Percentiles rank a stretch among this genome's conserved stretches.
These are phyloP conservation scores for Eupithecia inturbata DNA, from an alignment of 2,888 invertebrate species.

Conservation along the genomic window DNA sequence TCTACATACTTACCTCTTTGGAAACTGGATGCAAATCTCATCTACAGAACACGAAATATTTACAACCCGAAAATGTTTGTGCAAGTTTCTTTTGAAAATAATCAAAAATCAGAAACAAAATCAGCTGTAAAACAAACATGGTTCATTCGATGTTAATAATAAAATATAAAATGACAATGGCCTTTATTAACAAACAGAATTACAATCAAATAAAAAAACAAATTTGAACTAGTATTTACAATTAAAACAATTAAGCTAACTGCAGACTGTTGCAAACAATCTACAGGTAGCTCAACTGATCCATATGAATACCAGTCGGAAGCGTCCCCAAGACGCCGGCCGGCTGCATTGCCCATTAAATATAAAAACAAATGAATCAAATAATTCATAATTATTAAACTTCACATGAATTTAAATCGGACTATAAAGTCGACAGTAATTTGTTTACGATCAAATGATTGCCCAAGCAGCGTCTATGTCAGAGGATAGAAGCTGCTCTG, in stretches of 20 bases:
- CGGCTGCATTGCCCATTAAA: no score
- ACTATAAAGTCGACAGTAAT: background rate
- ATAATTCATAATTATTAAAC: background rate
- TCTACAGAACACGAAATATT: background rate
- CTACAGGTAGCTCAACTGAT: no score
- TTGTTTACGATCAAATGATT: slow-evolving; percentile 3
- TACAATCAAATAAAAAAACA: no score
- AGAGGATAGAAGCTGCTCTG: background rate
- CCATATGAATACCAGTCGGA: no score
- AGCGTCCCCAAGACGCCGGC: no score
- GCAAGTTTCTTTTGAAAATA: background rate
- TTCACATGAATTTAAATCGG: background rate
- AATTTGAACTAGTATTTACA: no score
- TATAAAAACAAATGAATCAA: background rate
- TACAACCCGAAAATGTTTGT: background rate
- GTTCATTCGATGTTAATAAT: background rate
- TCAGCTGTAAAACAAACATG: background rate
- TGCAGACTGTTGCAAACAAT: no score
- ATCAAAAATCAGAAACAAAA: background rate
- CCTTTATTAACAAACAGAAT: no score
- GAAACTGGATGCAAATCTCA: no score
- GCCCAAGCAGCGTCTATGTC: background rate
- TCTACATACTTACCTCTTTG: no score
- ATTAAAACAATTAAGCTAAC: no score
- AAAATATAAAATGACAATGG: no score